phyloP scores from a whole-genome alignment of 2,888 invertebrate species.

The Agonopterix arenella region DNA sequence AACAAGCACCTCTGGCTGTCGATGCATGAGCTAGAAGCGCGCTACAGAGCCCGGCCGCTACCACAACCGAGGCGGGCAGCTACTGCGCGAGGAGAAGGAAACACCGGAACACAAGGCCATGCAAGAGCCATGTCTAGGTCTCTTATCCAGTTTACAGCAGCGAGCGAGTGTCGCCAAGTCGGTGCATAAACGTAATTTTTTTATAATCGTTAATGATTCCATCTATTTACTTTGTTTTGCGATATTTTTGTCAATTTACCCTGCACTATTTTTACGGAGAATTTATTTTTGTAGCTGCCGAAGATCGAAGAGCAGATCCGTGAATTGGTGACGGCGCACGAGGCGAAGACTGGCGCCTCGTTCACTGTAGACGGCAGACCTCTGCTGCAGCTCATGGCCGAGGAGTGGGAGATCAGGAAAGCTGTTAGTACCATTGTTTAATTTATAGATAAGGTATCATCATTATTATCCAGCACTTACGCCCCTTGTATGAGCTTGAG shows the following conservation, averaged over 20 bases:
- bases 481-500: too few species aligned
- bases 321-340: slow-evolving; percentile 72
- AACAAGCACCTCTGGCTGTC: slow-evolving; percentile 82
- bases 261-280: not conserved
- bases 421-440: slow-evolving; percentile 43
- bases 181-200: too few species aligned
- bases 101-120: too few species aligned
- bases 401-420: slow-evolving; percentile 79
- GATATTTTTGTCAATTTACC: too few species aligned
- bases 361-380: slow-evolving; percentile 81
- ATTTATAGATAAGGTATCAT: not conserved
- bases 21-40: slow-evolving; percentile 84
- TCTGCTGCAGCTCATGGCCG: slow-evolving; percentile 77
- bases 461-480: too few species aligned
- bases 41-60: slow-evolving; percentile 89
- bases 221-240: too few species aligned
- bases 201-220: too few species aligned
- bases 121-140: too few species aligned
- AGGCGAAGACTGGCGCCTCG: slow-evolving; percentile 61
- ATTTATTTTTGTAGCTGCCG: slow-evolving; percentile 74
- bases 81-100: slow-evolving; percentile 92
- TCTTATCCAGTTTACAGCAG: too few species aligned
- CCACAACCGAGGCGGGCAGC: slow-evolving; percentile 91
- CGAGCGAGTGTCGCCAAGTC: too few species aligned
- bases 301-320: slow-evolving; percentile 83